These are phyloP conservation scores for Lophura nycthemera DNA, from an alignment of 2,113 vertebrate species.

Conservation along the genomic window DNA sequence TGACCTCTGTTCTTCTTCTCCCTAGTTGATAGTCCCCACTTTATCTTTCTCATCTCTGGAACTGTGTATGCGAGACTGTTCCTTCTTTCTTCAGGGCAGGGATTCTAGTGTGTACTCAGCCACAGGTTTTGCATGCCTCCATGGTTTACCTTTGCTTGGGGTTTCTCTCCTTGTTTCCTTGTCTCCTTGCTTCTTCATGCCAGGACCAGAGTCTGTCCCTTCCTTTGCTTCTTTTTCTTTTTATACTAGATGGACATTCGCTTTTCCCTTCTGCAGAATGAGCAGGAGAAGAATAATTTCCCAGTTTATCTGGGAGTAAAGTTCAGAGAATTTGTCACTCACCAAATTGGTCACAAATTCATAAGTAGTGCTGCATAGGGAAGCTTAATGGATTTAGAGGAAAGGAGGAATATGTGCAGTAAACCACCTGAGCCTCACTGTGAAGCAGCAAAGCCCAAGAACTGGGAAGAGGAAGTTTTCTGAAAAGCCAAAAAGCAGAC, in stretches of 20 bases:
- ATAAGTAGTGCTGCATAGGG: fast-evolving
- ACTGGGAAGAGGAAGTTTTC: background rate
- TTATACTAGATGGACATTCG: background rate
- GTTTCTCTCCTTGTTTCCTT: background rate
- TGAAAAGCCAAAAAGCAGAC: background rate
- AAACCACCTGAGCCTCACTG: background rate
- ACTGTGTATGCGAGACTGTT: background rate
- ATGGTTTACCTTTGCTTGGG: background rate
- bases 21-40: background rate
- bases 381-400: background rate
- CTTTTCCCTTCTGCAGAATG: background rate
- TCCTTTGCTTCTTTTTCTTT: background rate
- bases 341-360: background rate
- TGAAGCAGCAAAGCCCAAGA: background rate
- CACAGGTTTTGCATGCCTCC: background rate
- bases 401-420: background rate
- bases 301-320: background rate
- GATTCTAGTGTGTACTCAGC: background rate
- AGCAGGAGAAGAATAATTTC: background rate
- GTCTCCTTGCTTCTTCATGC: background rate
- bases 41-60: background rate
- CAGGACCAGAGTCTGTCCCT: background rate
- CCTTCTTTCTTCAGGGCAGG: background rate
- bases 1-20: background rate
- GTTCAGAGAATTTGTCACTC: background rate